Evolutionary conservation across 2,888 invertebrate species (phyloP), one percentile per base, ranked within the genome.

Genomic region (Caenorhabditis sinica): DNA sequence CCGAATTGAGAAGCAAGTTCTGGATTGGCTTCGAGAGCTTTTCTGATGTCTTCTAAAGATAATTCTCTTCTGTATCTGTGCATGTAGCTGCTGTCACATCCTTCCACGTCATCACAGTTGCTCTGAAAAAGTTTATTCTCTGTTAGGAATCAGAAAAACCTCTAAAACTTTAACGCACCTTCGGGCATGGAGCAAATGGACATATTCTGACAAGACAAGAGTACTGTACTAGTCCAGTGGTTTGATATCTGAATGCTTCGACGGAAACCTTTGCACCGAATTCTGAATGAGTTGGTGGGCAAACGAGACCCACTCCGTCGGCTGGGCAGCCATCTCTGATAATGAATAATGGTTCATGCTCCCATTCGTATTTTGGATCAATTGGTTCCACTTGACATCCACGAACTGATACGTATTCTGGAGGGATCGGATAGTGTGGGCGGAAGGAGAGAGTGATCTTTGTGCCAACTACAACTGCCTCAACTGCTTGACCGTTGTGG

Each of bases 211-310:
- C 88, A 11, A 93, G 86, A 81, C 93, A 93, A 11, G 91, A 90
- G 85, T 92, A 93, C 80, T 91, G 91, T 11, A 93, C 89, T 56
- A 92, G 90, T n/a, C 91, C 90, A 8, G 93, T 92, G 20, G 92
- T 90, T 80, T 93, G 93, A 72, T 93, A 93, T 28, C 93, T 89
- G 87, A 93, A 93, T n/a, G 93, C 89, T 79, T 93, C 93, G 65
- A 93, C 91, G 9, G 90, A 89, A 28, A 93, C 92, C 72, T 89
- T 89, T n/a, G 92, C 88, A 45, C 93, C 93, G 81, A 88, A 91
- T 56, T 92, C 91, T 0, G 91, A 92, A 20, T 87, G 84, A 20
- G 88, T 88, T 23, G 92, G 92, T 2, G 92, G 92, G 51, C 92
- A 93, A 3, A 92, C 93, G 8, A 93, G 84, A 8, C 93, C 93